These are phyloP conservation scores for Herminia tarsipennalis DNA, from an alignment of 2,888 invertebrate genomes.

Conservation along the genomic window DNA sequence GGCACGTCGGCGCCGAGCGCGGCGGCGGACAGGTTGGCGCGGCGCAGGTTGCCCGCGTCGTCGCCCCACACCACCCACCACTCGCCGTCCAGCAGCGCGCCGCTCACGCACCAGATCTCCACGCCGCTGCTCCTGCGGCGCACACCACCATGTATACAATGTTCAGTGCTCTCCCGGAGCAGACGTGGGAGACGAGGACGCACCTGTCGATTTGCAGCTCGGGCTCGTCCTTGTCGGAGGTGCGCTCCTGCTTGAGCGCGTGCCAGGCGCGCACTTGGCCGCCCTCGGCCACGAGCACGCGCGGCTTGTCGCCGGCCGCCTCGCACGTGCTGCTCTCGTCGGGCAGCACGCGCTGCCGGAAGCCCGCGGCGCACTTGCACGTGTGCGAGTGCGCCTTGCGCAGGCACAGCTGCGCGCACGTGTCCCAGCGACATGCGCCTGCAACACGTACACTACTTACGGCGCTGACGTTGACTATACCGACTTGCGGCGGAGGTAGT, in stretches of 20 bases:
- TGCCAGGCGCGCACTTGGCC: slow-evolving; percentile 87
- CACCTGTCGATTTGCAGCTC: neutral
- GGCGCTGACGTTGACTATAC: neutral
- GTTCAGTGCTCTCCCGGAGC: no score
- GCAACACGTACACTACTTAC: slow-evolving; percentile 1
- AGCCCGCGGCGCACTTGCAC: slow-evolving; percentile 88
- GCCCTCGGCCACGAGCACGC: slow-evolving; percentile 88
- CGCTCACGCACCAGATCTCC: slow-evolving; percentile 56
- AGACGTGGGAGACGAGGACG: neutral
- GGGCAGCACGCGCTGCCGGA: slow-evolving; percentile 77
- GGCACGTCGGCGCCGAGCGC: slow-evolving; percentile 16
- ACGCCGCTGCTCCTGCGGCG: slow-evolving; percentile 73
- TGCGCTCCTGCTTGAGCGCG: slow-evolving; percentile 83
- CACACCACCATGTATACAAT: no score
- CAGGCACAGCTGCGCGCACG: slow-evolving; percentile 92
- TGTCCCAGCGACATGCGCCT: slow-evolving; percentile 87
- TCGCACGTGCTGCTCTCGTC: slow-evolving; percentile 77
- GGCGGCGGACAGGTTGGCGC: slow-evolving; percentile 35
- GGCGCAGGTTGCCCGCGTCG: slow-evolving; percentile 56
- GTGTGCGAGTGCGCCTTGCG: slow-evolving; percentile 71
- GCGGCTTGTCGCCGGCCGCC: slow-evolving; percentile 86
- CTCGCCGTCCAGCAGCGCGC: slow-evolving; percentile 51
- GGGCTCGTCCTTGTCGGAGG: slow-evolving; percentile 26
- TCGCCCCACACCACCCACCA: slow-evolving; percentile 75
- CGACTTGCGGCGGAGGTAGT: neutral